Evolutionary conservation across 2,888 invertebrate species (phyloP), one percentile per base, ranked within the genome.

Genomic region (Geophilus truncorum): DNA sequence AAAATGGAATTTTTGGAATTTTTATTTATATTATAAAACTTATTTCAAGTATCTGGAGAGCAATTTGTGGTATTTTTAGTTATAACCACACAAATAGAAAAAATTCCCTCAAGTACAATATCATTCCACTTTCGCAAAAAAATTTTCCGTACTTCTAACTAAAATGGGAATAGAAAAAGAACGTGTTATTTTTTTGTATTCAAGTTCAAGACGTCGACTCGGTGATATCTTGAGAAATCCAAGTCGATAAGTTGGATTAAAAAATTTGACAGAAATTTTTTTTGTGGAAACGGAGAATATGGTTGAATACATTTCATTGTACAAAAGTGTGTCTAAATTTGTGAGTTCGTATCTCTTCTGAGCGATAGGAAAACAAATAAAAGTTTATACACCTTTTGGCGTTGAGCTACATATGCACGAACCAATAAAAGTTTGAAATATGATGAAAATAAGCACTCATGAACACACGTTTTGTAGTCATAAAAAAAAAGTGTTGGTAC

Each of bases 371-470:
- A 62, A 62, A 62, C 57, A 62, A 62, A 62, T 62, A 62, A 62
- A 62, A 62, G 23, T 62, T n/a, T 62, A 62, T 62, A 62, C 57
- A 62, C 57, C 21, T 62, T 62, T 62, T 62, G 23, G 21, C 57
- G 7, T 23, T 23, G 57, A 62, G 57, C 23, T 62, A 62, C 57
- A 23, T 62, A 62, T 62, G 57, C 18, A 62, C 21, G 6, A 10
- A n/a, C 57, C 23, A 62, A 62, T 62, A 62, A 62, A 62, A 62
- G n/a, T 62, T 62, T 62, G 57, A 62, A 18, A 62, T 62, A 62
- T 62, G 57, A 62, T 62, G 23, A 21, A 62, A 62, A 62, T 62
- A 62, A 62, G 57, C 57, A 62, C 57, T 62, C 21, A 62, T 62
- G 57, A 62, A 62, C 57, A 62, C 57, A 62, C 18, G 57, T 62